Evolutionary conservation across 2,113 vertebrate genomes (phyloP).

Genomic region (Muscicapa adusta): DNA sequence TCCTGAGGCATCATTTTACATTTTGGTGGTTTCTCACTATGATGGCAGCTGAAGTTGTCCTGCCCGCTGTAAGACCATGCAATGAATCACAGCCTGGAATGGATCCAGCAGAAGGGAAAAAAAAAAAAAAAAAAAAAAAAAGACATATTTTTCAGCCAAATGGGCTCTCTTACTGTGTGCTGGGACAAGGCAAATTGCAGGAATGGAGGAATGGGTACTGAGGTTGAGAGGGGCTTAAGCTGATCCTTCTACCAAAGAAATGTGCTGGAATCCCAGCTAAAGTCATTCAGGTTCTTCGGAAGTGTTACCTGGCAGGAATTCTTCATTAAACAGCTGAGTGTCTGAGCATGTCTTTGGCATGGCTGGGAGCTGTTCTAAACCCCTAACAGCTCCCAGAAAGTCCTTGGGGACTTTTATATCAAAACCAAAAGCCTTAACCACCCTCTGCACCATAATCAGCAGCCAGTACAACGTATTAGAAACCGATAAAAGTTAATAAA

Average conservation of each 20-base stretch:
- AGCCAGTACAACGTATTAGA: not conserved
- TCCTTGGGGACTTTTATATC: not conserved
- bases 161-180: not conserved
- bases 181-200: not conserved
- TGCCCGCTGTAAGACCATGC: not conserved
- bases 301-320: not conserved
- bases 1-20: not conserved
- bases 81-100: not conserved
- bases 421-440: not conserved
- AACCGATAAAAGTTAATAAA: constrained; percentile 1
- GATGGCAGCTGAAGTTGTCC: not conserved
- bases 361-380: not conserved
- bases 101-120: not conserved
- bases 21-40: constrained; percentile 39
- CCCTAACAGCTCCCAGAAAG: not conserved
- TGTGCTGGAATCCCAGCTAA: fast-evolving
- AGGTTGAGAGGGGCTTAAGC: not conserved
- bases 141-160: not conserved
- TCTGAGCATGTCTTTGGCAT: not conserved
- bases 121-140: not conserved
- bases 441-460: not conserved
- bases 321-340: not conserved
- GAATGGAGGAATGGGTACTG: fast-evolving
- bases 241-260: not conserved
- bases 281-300: not conserved